Evolutionary conservation across 1,140 invertebrate genomes (phyloP), one percentile per base, ranked within the genome.

Genomic region (Drosophila nigrodunni): DNA sequence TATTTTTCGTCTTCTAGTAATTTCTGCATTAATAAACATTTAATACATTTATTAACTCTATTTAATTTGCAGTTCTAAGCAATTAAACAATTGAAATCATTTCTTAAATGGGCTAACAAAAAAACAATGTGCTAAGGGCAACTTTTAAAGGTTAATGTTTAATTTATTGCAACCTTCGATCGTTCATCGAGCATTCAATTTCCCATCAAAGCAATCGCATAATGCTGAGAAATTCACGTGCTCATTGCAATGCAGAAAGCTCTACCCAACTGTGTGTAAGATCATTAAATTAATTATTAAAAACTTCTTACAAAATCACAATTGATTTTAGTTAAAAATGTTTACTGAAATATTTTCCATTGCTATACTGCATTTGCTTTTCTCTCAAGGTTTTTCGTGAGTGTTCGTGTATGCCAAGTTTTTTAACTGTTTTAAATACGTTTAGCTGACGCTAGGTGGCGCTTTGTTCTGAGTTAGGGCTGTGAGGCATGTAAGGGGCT

Each of bases 71-170:
- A 67, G 65, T 54, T 55, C 35, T 7, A 46, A 57, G 10, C 41
- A 35, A 10, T n/a, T 10, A 57, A 25, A 21, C 37, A 21, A 41
- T 21, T 57, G 15, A 39, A 41, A 39, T 8, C 6, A 39, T 52
- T 52, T 25, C 39, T 55, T 18, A 55, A 55, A 13, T 15, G 50
- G 25, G 35, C 50, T 13, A 43, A 43, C n/a, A 15, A 1, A 15
- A n/a, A 46, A 21, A 50, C 39, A 57, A 37, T 54, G 34, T 35
- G 30, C n/a, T 11, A 43, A 44, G 60, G 60, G 47, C 13, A 57
- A 57, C n/a, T 21, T 10, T 30, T 21, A 52, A 30, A 34, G 49
- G 10, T 25, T 7, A 34, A 18, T 6, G 10, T 18, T 41, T 15
- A 37, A 43, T 41, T 37, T 21, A 21, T 43, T 57, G 54, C 54